Conservation (phyloP, 2,888 invertebrate species). For the Drosophila maculinotata region DNA sequence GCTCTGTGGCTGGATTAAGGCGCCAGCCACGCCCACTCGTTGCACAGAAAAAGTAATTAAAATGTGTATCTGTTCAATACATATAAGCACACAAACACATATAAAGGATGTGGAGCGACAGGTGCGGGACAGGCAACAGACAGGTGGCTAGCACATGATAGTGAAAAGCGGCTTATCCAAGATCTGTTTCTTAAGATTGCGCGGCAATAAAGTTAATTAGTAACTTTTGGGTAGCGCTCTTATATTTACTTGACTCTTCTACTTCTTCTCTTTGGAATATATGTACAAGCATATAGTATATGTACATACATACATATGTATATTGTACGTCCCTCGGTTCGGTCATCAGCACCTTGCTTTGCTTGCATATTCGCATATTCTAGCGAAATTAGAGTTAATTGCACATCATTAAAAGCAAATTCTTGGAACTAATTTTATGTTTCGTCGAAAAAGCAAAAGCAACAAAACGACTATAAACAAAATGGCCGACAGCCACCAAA, state of each 20-base stretch:
- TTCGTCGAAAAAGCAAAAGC: constrained; percentile 55
- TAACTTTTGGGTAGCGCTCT: constrained; percentile 50
- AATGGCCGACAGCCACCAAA: constrained; percentile 61
- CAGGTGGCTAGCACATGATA: constrained; percentile 30
- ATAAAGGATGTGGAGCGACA: constrained; percentile 3
- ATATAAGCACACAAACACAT: constrained; percentile 13
- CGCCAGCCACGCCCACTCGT: constrained; percentile 44
- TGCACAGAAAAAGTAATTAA: constrained; percentile 70
- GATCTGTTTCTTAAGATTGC: constrained; percentile 60
- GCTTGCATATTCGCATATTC: constrained; percentile 79
- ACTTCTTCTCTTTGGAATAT: neutral
- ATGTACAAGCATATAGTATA: neutral
- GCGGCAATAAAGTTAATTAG: constrained; percentile 70
- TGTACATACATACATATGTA: neutral
- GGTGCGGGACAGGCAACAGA: constrained; percentile 26
- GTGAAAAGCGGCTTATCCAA: constrained; percentile 61
- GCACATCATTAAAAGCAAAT: constrained; percentile 73
- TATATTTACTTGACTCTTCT: constrained; percentile 14
- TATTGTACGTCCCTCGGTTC: constrained; percentile 13
- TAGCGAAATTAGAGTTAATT: constrained; percentile 76
- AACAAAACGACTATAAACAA: constrained; percentile 51
- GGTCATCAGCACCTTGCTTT: constrained; percentile 59
- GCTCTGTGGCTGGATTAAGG: constrained; percentile 63
- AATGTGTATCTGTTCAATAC: constrained; percentile 61
- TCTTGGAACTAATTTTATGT: constrained; percentile 71